These are phyloP conservation scores for Dendrocincla tyrannina DNA, from an alignment of 2,797 vertebrate species.

Conservation along the genomic window DNA sequence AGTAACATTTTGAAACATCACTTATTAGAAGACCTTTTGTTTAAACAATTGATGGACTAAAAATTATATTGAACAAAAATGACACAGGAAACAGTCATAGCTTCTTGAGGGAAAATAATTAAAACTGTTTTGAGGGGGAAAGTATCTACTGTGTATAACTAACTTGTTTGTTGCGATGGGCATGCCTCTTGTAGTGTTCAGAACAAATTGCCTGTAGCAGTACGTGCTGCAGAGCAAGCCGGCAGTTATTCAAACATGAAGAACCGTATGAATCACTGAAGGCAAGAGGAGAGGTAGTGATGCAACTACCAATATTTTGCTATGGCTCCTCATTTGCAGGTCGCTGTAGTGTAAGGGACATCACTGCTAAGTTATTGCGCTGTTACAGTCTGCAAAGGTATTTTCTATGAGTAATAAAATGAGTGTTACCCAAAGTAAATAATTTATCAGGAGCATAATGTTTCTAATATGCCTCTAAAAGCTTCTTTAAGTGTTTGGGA, in stretches of 20 bases:
- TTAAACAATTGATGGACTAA: not conserved
- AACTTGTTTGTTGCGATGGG: not conserved
- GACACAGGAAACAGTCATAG: not conserved
- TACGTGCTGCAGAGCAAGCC: not conserved
- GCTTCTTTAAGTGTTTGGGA: not conserved
- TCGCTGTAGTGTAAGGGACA: not conserved
- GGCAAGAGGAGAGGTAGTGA: not conserved
- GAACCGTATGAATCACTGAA: not conserved
- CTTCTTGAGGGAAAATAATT: not conserved
- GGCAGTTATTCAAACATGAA: not conserved
- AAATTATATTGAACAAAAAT: not conserved
- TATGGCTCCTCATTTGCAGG: not conserved
- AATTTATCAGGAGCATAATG: not conserved
- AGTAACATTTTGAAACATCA: not conserved
- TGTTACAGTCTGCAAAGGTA: not conserved
- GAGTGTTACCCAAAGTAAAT: not conserved
- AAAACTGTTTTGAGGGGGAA: not conserved
- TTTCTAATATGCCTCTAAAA: not conserved
- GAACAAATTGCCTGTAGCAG: not conserved
- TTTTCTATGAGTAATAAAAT: not conserved
- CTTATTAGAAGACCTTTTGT: not conserved
- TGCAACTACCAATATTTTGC: not conserved
- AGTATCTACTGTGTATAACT: not conserved
- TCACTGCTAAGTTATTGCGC: rapidly evolving
- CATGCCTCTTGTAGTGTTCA: not conserved